Evolutionary conservation across 2,888 invertebrate genomes (phyloP).

Genomic region (Neoaliturus tenellus): DNA sequence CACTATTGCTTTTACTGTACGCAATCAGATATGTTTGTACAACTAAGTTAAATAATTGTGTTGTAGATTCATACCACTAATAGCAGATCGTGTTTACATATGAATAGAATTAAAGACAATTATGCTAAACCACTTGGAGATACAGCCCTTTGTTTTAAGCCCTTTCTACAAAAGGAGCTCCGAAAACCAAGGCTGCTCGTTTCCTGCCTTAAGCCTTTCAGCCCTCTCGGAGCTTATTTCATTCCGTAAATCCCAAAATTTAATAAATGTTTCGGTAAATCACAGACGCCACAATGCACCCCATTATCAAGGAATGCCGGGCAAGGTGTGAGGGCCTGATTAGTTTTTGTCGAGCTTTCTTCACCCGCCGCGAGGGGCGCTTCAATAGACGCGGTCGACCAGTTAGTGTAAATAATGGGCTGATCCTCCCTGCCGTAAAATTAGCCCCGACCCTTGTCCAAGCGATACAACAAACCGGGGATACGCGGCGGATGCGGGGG

Average conservation of each 20-base stretch:
- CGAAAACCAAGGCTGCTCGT: not conserved
- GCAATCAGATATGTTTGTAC: too few relatives aligned
- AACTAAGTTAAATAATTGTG: too few relatives aligned
- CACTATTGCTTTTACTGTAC: too few relatives aligned
- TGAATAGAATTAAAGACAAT: not conserved
- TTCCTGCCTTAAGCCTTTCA: not conserved
- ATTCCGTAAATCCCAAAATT: conserved; percentile 14
- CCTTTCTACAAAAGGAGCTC: not conserved
- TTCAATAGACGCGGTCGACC: conserved; percentile 5
- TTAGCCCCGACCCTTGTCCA: not conserved
- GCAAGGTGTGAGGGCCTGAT: conserved; percentile 13
- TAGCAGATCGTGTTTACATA: too few relatives aligned
- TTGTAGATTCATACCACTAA: too few relatives aligned
- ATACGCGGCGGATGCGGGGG: too few relatives aligned
- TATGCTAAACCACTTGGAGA: not conserved
- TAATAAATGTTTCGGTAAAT: conserved; percentile 33
- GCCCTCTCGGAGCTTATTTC: not conserved
- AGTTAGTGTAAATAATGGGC: conserved; percentile 27
- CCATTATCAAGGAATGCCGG: not conserved
- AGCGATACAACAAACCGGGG: too few relatives aligned
- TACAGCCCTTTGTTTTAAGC: not conserved
- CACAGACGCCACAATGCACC: not conserved
- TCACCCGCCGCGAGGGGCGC: conserved; percentile 16
- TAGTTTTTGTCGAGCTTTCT: conserved; percentile 26
- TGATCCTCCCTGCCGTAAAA: conserved; percentile 15